Base-by-base conservation (phyloP, 2,888 invertebrate species). In the Andrena flavipes region DNA sequence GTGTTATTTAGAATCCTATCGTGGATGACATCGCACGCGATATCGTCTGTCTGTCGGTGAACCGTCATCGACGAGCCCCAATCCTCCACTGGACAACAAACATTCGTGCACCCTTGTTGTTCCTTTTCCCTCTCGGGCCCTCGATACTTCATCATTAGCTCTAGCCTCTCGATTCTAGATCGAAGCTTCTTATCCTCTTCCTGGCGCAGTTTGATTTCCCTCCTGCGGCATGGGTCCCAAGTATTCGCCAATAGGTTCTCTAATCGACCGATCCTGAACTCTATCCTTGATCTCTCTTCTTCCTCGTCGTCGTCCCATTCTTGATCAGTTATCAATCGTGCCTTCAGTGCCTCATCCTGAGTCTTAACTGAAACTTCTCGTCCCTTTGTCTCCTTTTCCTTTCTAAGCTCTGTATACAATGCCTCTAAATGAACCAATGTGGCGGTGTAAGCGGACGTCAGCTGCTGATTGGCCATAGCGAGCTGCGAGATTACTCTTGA, bases 391-490 rank as follows among this genome's bases (percentile, higher is more conserved):
- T 77, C 71, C 54, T 83, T 79, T 60, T 88, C 88, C 33, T 81
- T 89, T 42, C 84, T 86, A 13, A 93, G 60, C 56, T 93, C 92
- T 4, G 86, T 56, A 72, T 93, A 93, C 10, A 93, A 77, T 6
- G 88, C 82, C 56, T 93, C 92, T 69, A 93, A 78, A 64, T 92
- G 93, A 1, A 84, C 84, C n/a, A 94, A 56, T 2, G 92, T 91
- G 2, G 90, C 89, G 62, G 86, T 91, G 76, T 94, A 92, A 0
- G 93, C 92, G 0, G 89, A 73, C 1, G 93, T 92, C 67, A 94
- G 86, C 78, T 94, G 93, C 54, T 93, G 92, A 88, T 93, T 94
- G 0, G 94, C 92, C 51, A 91, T 87, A 0, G 93, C 93, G n/a
- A 94, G 84, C 80, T 92, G 91, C 2, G 93, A 91, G 30, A 94